These are phyloP conservation scores for Mesembrinibis cayennensis DNA, from an alignment of 2,113 vertebrate species.

Conservation along the genomic window DNA sequence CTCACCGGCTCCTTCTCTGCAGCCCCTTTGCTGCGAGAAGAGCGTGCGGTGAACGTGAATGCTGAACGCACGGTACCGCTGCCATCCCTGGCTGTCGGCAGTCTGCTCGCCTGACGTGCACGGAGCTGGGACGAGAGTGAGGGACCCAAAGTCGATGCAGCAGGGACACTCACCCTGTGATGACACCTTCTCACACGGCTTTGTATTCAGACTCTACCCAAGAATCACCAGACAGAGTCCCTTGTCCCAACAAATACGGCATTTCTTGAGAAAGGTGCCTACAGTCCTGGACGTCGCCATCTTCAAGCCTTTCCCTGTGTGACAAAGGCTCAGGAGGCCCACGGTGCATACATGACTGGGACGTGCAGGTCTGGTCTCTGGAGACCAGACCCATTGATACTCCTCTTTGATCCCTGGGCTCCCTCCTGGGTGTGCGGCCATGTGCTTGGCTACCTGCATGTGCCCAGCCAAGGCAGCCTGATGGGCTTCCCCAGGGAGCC, in stretches of 20 bases:
- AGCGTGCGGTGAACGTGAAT: rapidly evolving
- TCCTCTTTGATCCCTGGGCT: neutral
- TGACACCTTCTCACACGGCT: neutral
- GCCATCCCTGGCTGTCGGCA: neutral
- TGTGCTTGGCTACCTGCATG: neutral
- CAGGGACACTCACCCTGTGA: neutral
- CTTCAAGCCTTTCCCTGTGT: neutral
- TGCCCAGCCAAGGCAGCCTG: neutral
- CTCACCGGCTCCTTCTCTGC: neutral
- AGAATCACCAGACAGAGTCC: neutral
- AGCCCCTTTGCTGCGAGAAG: rapidly evolving
- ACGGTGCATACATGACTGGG: rapidly evolving
- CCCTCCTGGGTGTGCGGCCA: neutral
- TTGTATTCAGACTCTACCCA: neutral
- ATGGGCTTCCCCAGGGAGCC: neutral
- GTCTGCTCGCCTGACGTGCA: rapidly evolving
- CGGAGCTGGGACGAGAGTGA: neutral
- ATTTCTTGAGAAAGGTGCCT: neutral
- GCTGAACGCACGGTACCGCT: rapidly evolving
- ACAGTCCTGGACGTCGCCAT: neutral
- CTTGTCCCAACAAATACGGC: neutral
- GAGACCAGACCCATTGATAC: neutral
- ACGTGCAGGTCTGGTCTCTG: neutral
- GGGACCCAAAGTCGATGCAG: neutral
- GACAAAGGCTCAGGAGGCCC: neutral